phyloP scores from a whole-genome alignment of 2,888 invertebrate genomes.

The Andrena praecox region DNA sequence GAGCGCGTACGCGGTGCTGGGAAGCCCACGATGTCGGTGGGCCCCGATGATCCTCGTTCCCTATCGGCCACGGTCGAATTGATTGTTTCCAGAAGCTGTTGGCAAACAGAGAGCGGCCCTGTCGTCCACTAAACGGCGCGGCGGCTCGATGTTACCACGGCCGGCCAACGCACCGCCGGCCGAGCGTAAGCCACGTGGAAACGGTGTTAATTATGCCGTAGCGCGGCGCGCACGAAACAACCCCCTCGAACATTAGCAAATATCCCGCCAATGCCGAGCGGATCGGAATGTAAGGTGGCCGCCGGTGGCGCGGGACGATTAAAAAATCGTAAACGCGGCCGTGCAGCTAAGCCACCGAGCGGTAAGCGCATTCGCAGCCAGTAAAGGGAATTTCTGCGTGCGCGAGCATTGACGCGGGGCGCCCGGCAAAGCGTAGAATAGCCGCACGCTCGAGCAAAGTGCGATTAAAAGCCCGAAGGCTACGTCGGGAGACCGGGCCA shows the following conservation, averaged over 20 bases:
- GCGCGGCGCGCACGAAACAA: conserved; percentile 16
- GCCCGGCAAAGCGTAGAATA: conserved; percentile 31
- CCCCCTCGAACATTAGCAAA: conserved; percentile 35
- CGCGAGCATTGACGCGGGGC: neutral
- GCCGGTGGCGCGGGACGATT: conserved; percentile 8
- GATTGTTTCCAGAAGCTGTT: conserved; percentile 11
- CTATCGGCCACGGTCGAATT: conserved; percentile 12
- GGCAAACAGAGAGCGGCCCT: neutral
- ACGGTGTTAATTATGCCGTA: conserved; percentile 47
- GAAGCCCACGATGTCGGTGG: neutral
- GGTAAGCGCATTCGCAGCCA: conserved; percentile 29
- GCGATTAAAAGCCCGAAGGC: conserved; percentile 59
- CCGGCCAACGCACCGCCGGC: neutral
- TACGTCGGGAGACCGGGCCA: conserved; percentile 20
- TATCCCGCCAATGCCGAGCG: conserved; percentile 33
- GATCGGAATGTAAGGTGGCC: neutral
- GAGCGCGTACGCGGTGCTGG: neutral
- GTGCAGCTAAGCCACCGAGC: conserved; percentile 25
- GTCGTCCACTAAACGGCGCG: neutral
- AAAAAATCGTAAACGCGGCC: conserved; percentile 47
- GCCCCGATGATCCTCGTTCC: neutral
- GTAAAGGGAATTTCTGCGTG: conserved; percentile 44
- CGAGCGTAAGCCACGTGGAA: conserved; percentile 43
- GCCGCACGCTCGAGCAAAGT: conserved; percentile 22
- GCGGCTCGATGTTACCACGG: neutral